Base-by-base conservation (phyloP, 2,888 invertebrate genomes). In the Lumbricus terrestris region DNA sequence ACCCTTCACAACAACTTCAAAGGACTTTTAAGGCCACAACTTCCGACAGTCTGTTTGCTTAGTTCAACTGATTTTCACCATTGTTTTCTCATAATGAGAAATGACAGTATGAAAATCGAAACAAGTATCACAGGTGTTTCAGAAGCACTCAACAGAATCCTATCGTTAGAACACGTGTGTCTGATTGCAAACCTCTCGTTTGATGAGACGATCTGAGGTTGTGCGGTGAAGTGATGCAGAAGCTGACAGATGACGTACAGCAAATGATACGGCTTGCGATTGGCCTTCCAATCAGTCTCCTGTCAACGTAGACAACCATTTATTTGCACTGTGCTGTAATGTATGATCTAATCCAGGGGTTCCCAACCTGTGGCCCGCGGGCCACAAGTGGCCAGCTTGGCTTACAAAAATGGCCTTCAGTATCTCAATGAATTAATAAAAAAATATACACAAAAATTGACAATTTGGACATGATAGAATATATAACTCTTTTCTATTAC, bases 241-340 rank as follows among this genome's bases (percentile, higher is more conserved):
- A 98, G 95, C 92, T 96, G 96, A 91, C 97, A 96, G 38, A 97
- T 96, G 11, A 97, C 97, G 94, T 96, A 96, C 92, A 97, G 96
- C 92, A 98, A 96, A 96, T 98, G 98, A 94, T 97, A 96, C 95
- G 98, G 97, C 94, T 97, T 97, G 90, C 97, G 97, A 95, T 97
- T 96, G 35, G 96, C 96, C 91, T 97, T 96, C 98, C 98, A 98
- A 93, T 97, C 96, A 90, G 97, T 96, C 95, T 98, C 97, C 95
- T 97, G 69, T 89, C 37, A 89, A 42, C 23, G 33, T 23, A 33
- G 33, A 8, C 47, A 40, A 88, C 38, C 20, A 8, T 40, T 18
- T 18, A 1, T 40, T 20, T 23, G 40, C 20, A 29, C 34, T 47
- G 88, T 38, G 34, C 35, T n/a, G n/a, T 69, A 69, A n/a, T n/a